Evolutionary conservation across 2,888 invertebrate genomes (phyloP).

Genomic region (Spialia ferax): DNA sequence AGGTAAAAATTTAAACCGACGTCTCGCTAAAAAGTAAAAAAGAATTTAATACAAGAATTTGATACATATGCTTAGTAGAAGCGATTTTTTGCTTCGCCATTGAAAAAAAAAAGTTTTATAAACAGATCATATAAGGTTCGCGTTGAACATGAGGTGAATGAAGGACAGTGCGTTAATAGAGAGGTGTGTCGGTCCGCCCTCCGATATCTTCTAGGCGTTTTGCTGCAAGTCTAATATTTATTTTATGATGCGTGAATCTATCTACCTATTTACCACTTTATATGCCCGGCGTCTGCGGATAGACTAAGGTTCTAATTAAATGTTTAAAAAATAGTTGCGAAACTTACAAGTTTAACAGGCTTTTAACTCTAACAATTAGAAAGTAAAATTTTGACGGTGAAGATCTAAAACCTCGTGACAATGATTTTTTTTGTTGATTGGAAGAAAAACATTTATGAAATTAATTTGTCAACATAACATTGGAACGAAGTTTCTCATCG

Average conservation of each 20-base stretch:
- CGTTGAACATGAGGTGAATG: constrained; percentile 38
- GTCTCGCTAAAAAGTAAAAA: too few relatives aligned
- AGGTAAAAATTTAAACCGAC: too few relatives aligned
- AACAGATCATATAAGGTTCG: too few relatives aligned
- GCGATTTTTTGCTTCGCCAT: too few relatives aligned
- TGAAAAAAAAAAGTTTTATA: too few relatives aligned
- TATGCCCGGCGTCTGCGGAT: background rate
- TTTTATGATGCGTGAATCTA: constrained; percentile 3
- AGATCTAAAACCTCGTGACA: too few relatives aligned
- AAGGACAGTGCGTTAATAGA: constrained; percentile 69
- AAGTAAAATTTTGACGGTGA: too few relatives aligned
- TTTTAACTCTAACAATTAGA: too few relatives aligned
- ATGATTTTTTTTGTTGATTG: background rate
- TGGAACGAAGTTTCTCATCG: too few relatives aligned
- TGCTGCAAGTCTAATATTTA: constrained; percentile 21
- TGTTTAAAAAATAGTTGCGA: background rate
- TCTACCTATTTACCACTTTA: background rate
- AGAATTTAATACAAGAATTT: too few relatives aligned
- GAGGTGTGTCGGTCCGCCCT: constrained; percentile 81
- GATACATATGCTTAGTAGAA: too few relatives aligned
- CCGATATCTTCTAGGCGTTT: constrained; percentile 33
- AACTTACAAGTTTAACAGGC: background rate
- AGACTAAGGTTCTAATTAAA: background rate
- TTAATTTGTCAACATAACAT: constrained; percentile 2
- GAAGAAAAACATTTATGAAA: background rate